These are phyloP conservation scores for Orbicella faveolata DNA, from an alignment of 64 coral and sea anemone genomes.

Conservation along the genomic window DNA sequence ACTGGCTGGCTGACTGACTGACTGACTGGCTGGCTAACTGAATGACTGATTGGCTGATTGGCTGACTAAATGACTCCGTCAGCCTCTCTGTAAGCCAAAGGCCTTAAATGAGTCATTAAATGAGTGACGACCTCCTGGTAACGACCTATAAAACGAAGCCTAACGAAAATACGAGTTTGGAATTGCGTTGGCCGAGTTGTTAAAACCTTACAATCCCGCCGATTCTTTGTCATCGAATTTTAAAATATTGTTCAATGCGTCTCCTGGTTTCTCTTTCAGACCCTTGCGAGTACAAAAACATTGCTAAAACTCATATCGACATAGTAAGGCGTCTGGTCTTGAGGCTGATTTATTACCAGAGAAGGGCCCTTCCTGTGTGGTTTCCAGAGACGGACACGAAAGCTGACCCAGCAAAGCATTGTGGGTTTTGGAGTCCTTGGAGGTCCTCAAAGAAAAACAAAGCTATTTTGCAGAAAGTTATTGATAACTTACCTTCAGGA, in stretches of 20 bases:
- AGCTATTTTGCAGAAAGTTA: background rate
- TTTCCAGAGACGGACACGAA: slow-evolving; percentile 64
- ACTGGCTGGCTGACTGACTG: background rate
- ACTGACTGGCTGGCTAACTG: background rate
- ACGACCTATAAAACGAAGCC: no score
- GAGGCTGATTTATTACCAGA: slow-evolving; percentile 50
- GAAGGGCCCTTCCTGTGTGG: slow-evolving; percentile 38
- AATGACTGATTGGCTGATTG: background rate
- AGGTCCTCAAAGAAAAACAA: slow-evolving; percentile 2
- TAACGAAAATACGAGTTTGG: no score
- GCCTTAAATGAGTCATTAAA: no score
- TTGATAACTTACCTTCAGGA: background rate
- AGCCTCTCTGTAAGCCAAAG: no score
- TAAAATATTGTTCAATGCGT: background rate
- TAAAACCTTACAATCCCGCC: no score
- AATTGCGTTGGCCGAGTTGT: no score
- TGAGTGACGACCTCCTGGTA: no score
- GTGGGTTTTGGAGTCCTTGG: slow-evolving; percentile 81
- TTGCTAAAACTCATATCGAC: slow-evolving; percentile 38
- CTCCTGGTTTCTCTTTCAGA: slow-evolving; percentile 37
- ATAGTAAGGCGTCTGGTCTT: slow-evolving; percentile 23
- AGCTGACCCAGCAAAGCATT: slow-evolving; percentile 27
- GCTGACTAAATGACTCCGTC: background rate
- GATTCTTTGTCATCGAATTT: no score
- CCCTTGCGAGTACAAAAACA: slow-evolving; percentile 87